phyloP scores from a whole-genome alignment of 2,797 vertebrate species.

The Psittacula derbiana region DNA sequence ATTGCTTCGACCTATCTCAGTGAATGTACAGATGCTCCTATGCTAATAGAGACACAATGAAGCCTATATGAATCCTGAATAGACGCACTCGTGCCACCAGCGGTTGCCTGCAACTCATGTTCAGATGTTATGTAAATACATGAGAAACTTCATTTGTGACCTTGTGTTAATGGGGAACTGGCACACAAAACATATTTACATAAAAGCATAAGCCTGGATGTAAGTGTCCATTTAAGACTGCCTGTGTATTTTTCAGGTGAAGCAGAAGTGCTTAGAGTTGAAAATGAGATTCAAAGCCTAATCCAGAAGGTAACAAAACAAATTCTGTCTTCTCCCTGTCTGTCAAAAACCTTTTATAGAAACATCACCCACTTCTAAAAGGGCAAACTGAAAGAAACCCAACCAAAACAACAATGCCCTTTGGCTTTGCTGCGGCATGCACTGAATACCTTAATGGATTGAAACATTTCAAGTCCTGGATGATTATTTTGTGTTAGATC shows the following conservation, averaged over 20 bases:
- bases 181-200: not conserved
- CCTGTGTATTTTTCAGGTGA: not conserved
- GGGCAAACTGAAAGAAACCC: not conserved
- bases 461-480: not conserved
- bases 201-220: not conserved
- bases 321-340: not conserved
- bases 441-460: not conserved
- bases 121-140: not conserved
- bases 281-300: constrained; percentile 16
- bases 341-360: not conserved
- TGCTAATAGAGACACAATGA: not conserved
- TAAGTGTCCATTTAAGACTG: not conserved
- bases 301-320: constrained; percentile 12
- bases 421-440: not conserved
- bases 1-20: not conserved
- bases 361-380: not conserved
- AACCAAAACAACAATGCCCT: not conserved
- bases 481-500: not conserved
- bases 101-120: not conserved
- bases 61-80: not conserved
- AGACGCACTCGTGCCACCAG: not conserved
- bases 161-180: constrained; percentile 8
- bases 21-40: not conserved
- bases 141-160: constrained; percentile 18
- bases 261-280: not conserved